phyloP scores from a whole-genome alignment of 1,140 invertebrate genomes.

The Sinonovacula constricta region DNA sequence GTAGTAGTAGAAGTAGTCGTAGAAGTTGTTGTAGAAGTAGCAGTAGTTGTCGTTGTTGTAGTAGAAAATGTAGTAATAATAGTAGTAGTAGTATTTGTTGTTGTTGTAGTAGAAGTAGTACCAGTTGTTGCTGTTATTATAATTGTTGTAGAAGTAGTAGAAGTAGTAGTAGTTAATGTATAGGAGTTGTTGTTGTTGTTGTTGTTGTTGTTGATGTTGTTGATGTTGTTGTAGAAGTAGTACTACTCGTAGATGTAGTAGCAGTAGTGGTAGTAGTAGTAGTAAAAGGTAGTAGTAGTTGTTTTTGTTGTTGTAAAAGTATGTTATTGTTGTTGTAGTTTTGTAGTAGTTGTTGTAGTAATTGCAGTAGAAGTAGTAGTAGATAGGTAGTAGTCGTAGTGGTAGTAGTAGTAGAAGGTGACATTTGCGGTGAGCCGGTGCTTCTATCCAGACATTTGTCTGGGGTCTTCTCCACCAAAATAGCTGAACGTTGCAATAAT shows the following conservation, averaged over 20 bases:
- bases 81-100: conserved; percentile 38
- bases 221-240: not conserved
- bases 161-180: conserved; percentile 20
- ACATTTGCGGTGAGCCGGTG: too few species aligned
- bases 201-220: not conserved
- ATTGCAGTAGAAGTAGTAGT: too few species aligned
- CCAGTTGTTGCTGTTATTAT: conserved; percentile 35
- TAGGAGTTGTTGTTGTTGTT: not conserved
- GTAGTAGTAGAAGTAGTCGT: conserved; percentile 47
- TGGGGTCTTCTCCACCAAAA: too few species aligned
- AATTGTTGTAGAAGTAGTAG: conserved; percentile 34
- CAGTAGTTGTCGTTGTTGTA: conserved; percentile 46
- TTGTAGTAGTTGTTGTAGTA: too few species aligned
- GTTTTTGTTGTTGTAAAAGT: conserved; percentile 26
- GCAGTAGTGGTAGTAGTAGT: conserved; percentile 1
- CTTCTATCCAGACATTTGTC: too few species aligned
- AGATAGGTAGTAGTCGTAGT: too few species aligned
- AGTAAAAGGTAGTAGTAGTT: conserved; percentile 24
- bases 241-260: conserved; percentile 6
- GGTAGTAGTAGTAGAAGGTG: too few species aligned
- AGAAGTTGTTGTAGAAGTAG: conserved; percentile 46
- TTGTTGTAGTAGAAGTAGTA: conserved; percentile 48
- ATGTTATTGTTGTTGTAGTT: too few species aligned
- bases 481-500: too few species aligned
- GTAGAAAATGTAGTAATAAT: conserved; percentile 36